Base-by-base conservation (phyloP, 2,113 vertebrate species). In the Thamnaconus septentrionalis region DNA sequence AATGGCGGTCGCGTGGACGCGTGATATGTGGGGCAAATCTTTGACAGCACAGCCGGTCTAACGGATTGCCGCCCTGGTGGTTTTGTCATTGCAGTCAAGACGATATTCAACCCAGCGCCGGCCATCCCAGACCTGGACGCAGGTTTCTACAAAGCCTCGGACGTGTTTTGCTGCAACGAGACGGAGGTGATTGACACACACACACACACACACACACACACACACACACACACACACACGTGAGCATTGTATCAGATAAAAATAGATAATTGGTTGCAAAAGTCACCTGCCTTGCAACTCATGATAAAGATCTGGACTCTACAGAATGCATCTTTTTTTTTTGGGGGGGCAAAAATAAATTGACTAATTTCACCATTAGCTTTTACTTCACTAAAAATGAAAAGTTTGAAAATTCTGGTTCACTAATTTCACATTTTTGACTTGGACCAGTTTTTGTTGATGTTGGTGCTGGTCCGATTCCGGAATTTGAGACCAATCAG, bases 151-250 rank as follows among this genome's bases (percentile, higher is more conserved):
- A 71, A 73, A 56, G 79, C 89, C 65, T 95, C 97, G 0, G 94
- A 97, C 69, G 89, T 99, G 85, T 95, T 99, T 90, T 99, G 97
- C 92, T 98, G 96, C 91, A 99, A 99, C 71, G 97, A 99, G 88
- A 94, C 93, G 40, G 97, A 99, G 96, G 97, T 99, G 90, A 85
- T 65, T 61, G 73, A 56, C 81, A 68, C 46, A 61, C 64, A 53
- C 50, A 44, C 62, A 64, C 54, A 61, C 57, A 52, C 68, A 60
- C 63, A 66, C 62, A 47, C 68, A 63, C 53, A 53, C 41, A 64
- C 9, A 11, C 9, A 50, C 3, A 11, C n/a, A 11, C 2, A 50
- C 18, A 31, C 18, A 31, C 18, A 31, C 18, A 31, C 18, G 18
- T 31, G 18, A 31, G 2, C 18, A 31, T 31, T 31, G 18, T 1